Conservation (phyloP, 2,113 vertebrate genomes). For the Pyrgilauda ruficollis region DNA sequence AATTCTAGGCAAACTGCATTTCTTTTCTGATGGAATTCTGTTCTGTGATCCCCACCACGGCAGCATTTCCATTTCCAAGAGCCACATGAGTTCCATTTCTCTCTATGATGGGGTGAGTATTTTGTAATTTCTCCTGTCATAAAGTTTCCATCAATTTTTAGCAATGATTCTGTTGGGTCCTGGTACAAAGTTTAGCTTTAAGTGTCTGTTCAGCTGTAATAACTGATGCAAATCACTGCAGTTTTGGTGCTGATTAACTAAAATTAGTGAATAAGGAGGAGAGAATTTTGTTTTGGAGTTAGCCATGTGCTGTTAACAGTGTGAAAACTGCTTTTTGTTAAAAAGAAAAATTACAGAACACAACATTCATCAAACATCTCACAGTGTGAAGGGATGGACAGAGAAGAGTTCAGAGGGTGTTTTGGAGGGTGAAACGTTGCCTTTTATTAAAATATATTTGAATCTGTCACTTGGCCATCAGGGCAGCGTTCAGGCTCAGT, state of each 20-base stretch:
- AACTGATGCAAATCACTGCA: background rate
- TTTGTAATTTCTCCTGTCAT: background rate
- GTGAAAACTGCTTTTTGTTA: background rate
- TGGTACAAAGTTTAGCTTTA: background rate
- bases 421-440: background rate
- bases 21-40: conserved; percentile 89
- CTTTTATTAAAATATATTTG: background rate
- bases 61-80: conserved; percentile 82
- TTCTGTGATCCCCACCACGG: conserved; percentile 84
- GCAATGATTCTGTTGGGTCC: rapidly evolving
- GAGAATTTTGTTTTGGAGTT: background rate
- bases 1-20: conserved; percentile 82
- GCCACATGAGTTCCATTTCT: conserved; percentile 79
- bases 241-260: background rate
- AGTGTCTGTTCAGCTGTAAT: background rate
- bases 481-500: background rate
- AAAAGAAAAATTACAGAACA: background rate
- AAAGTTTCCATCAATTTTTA: rapidly evolving
- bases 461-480: background rate
- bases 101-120: conserved; percentile 86
- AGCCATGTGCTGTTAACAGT: background rate
- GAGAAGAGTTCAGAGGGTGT: background rate
- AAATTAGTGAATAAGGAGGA: background rate
- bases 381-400: rapidly evolving
- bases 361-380: background rate